phyloP scores from a whole-genome alignment of 2,888 invertebrate species.

The Ommatoiulus sabulosus region DNA sequence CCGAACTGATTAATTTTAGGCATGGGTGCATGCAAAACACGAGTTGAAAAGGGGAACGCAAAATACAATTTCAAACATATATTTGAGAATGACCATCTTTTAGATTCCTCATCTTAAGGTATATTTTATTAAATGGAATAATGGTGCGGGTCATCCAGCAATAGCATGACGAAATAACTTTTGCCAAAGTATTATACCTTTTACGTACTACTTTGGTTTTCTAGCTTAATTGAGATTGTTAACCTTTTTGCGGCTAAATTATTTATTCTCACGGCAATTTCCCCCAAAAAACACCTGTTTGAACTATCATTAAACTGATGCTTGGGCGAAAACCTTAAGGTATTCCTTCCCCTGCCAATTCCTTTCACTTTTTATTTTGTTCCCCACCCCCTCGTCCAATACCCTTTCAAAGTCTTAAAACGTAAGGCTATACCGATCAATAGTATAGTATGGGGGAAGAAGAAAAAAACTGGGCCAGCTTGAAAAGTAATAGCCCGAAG shows the following conservation, averaged over 20 bases:
- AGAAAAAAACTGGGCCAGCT: conserved; percentile 27
- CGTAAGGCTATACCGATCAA: neutral
- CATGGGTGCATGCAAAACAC: conserved; percentile 28
- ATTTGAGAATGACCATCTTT: neutral
- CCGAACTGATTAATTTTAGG: conserved; percentile 40
- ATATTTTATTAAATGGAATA: conserved; percentile 31
- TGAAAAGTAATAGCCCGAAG: conserved; percentile 15
- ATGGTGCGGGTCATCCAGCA: neutral
- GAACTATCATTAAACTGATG: conserved; percentile 30
- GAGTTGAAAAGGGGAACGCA: neutral
- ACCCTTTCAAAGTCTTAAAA: neutral
- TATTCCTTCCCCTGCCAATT: conserved; percentile 31
- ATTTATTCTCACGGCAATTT: conserved; percentile 43
- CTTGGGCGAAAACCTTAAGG: conserved; percentile 37
- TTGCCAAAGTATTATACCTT: conserved; percentile 20
- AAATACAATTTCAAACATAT: neutral
- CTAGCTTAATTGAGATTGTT: conserved; percentile 43
- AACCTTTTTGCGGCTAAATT: conserved; percentile 43
- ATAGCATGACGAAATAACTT: conserved; percentile 36
- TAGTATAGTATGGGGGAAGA: neutral
- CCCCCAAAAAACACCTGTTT: conserved; percentile 27
- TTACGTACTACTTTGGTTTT: conserved; percentile 40
- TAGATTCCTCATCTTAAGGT: neutral
- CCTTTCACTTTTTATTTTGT: conserved; percentile 31
- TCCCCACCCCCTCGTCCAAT: conserved; percentile 23